A percentile compares a stretch with the other conserved stretches of the same genome.
Evolutionary conservation across 2,888 invertebrate species (phyloP).

Genomic region (Ischnus inquisitorius): DNA sequence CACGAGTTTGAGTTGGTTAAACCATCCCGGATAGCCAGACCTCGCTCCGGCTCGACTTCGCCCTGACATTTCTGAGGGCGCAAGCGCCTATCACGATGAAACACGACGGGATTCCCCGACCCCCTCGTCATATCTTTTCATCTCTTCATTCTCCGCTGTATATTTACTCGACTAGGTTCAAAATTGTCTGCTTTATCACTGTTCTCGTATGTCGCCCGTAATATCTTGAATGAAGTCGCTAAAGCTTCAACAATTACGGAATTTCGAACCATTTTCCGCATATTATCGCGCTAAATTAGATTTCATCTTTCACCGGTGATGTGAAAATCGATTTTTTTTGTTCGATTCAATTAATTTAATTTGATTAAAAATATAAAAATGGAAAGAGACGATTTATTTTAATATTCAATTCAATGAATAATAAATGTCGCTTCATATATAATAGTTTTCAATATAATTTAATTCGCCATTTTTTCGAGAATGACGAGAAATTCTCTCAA

Average conservation of each 20-base stretch:
- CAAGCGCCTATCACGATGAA: slow-evolving; percentile 62
- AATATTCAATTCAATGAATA: too few relatives aligned
- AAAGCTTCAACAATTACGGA: background rate
- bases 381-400: too few relatives aligned
- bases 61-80: slow-evolving; percentile 58
- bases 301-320: background rate
- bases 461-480: too few relatives aligned
- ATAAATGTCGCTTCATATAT: too few relatives aligned
- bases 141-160: slow-evolving; percentile 31
- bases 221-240: background rate
- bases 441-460: too few relatives aligned
- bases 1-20: slow-evolving; percentile 40
- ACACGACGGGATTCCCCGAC: slow-evolving; percentile 12
- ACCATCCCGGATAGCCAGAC: slow-evolving; percentile 32
- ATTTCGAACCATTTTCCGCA: too few relatives aligned
- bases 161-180: slow-evolving; percentile 38
- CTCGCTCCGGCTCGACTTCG: background rate
- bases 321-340: too few relatives aligned
- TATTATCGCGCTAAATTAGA: background rate
- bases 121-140: slow-evolving; percentile 55
- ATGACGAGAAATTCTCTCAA: too few relatives aligned
- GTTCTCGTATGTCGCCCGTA: background rate
- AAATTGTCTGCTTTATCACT: background rate
- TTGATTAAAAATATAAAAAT: too few relatives aligned
- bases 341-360: too few relatives aligned